Evolutionary conservation across 2,888 invertebrate species (phyloP), one percentile per base, ranked within the genome.

Genomic region (Lasioglossum malachurum): DNA sequence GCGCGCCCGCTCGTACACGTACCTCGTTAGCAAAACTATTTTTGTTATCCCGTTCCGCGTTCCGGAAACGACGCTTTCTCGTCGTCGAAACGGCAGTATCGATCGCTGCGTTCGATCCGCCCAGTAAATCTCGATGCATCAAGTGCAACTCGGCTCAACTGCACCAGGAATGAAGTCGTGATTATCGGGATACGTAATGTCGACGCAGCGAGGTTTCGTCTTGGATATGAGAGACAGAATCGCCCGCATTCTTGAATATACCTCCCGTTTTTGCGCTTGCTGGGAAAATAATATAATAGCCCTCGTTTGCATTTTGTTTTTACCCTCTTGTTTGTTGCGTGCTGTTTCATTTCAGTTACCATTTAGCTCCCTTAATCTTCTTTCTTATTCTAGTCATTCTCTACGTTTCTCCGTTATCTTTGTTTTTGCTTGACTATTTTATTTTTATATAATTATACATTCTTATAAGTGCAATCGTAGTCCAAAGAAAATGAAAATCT

Each of bases 21-120:
- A 73, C 60, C 84, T 84, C 78, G 84, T 85, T 85, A 85, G 83
- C 75, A 71, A 57, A 44, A 27, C 73, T 64, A 75, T 78, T 78
- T 79, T 78, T 75, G 64, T 79, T 67, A 72, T 44, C 27, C 44
- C 64, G 75, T 84, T 75, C 75, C 78, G 84, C 83, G 74, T 78
- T 83, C 78, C 78, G 41, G 49, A 31, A 75, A 41, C 71, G 83
- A 53, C 75, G 41, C 71, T 78, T 78, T 53, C 77, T 14, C 75
- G 72, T 12, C 38, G 44, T 14, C 14, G 8, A 57, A 12, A 23
- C 38, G 31, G 4, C 57, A 49, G 60, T 69, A 35, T 69, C 67
- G 31, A 69, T 69, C 41, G 35, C 4, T 7, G 1, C 38, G 12
- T 23, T 69, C 69, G 38, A 69, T 41, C 69, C 41, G n/a, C 35